A percentile compares a stretch with the other conserved stretches of the same genome.
Conservation (phyloP, 2,888 invertebrate genomes). For the Platycnemis pennipes region DNA sequence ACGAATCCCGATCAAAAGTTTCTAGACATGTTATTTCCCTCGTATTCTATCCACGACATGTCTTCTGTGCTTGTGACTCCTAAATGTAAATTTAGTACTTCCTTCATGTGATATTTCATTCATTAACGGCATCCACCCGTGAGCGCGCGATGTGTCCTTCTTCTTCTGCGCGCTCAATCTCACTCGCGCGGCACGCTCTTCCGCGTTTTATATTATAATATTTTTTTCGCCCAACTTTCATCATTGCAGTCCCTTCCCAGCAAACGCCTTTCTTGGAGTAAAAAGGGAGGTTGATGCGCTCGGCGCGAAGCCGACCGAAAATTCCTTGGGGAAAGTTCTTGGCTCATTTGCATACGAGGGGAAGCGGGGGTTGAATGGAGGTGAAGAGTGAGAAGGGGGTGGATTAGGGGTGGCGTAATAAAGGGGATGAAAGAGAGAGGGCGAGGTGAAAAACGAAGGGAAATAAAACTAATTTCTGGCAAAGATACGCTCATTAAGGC, state of each 20-base stretch:
- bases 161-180: too few relatives aligned
- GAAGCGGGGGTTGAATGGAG: background rate
- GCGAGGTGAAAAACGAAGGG: too few relatives aligned
- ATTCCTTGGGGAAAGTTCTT: slow-evolving; percentile 28
- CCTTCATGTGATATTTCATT: too few relatives aligned
- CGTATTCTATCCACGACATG: too few relatives aligned
- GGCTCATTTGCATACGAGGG: slow-evolving; percentile 28
- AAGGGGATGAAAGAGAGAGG: background rate
- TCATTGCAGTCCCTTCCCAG: background rate
- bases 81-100: too few relatives aligned
- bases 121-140: too few relatives aligned
- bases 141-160: too few relatives aligned
- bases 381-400: background rate
- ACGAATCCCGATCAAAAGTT: too few relatives aligned
- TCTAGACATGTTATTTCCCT: too few relatives aligned
- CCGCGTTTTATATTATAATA: background rate
- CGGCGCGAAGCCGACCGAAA: background rate
- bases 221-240: background rate
- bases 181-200: background rate
- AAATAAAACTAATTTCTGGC: slow-evolving; percentile 18
- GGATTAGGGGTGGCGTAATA: background rate
- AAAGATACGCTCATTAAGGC: background rate
- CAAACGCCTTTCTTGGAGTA: background rate
- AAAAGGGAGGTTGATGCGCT: background rate
- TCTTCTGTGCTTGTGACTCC: too few relatives aligned